Evolutionary conservation across 2,113 vertebrate genomes (phyloP), one percentile per base, ranked within the genome.

Genomic region (Cricetomys ansorgei): DNA sequence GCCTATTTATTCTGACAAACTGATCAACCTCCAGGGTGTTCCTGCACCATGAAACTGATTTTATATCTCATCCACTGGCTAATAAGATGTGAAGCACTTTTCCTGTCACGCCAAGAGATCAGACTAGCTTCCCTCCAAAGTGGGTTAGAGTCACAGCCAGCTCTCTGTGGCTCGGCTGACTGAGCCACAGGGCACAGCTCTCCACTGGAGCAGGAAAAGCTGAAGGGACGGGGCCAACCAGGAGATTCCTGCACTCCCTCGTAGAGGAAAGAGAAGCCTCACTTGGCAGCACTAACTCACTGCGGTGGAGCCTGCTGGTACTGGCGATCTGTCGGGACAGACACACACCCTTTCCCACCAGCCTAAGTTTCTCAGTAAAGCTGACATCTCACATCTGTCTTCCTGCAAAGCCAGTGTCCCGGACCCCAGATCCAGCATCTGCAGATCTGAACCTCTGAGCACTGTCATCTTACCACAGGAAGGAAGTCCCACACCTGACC

Each of bases 1-100:
- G 94, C 98, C 98, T 98, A 97, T 98, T 98, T 98, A 98, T 98
- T 98, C 97, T 98, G 98, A 98, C 98, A 98, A 97, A 99, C 95
- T 0, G 92, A 98, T 97, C 98, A 98, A 96, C 97, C 98, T 98
- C 97, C 21, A 0, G 98, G 97, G 97, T 96, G 97, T 97, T 97
- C 95, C 94, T 98, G 94, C 95, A 96, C 98, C 97, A 86, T 95
- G 98, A 97, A 98, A 96, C 98, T 96, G 97, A 97, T 98, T 98
- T 98, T 97, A 97, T 96, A 97, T 98, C 97, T 98, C 98, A 98
- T 98, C 98, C 96, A 75, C 96, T 93, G 96, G 94, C 98, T 98
- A 98, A 98, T 97, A 98, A 97, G 97, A 97, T 95, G 96, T 97
- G 98, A 98, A 97, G 93, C 80, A n/a, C 89, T 62, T 97, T 95